A percentile compares a stretch with the other conserved stretches of the same genome.
Evolutionary conservation across 2,888 invertebrate genomes (phyloP).

Genomic region (Lasioglossum villosulum): DNA sequence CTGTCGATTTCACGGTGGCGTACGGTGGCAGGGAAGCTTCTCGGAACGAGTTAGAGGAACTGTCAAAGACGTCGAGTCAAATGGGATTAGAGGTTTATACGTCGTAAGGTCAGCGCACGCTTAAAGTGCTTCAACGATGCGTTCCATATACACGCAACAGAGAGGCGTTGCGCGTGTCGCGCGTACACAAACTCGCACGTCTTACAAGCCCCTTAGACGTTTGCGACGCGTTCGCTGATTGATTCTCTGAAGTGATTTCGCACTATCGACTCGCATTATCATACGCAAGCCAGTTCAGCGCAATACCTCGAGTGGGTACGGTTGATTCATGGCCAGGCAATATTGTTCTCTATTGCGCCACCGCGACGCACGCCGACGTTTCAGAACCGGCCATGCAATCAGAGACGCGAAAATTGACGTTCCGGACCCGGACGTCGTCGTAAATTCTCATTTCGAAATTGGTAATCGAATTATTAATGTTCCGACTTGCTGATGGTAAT

Average conservation of each 20-base stretch:
- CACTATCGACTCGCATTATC: conserved; percentile 68
- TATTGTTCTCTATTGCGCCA: conserved; percentile 65
- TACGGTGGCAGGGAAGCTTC: conserved; percentile 51
- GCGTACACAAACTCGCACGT: conserved; percentile 12
- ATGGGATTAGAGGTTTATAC: conserved; percentile 58
- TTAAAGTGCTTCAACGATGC: conserved; percentile 53
- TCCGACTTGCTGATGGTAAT: background rate
- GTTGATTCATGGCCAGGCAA: conserved; percentile 66
- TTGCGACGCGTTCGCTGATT: conserved; percentile 64
- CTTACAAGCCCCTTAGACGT: conserved; percentile 39
- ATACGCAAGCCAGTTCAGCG: conserved; percentile 50
- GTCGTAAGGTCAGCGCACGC: conserved; percentile 59
- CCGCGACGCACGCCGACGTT: conserved; percentile 50
- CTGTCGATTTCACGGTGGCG: conserved; percentile 46
- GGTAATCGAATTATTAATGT: conserved; percentile 3
- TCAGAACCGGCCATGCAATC: conserved; percentile 44
- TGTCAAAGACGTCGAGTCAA: conserved; percentile 68
- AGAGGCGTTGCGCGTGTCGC: conserved; percentile 18
- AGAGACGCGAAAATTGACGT: conserved; percentile 17
- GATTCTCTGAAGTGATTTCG: conserved; percentile 68
- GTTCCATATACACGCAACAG: background rate
- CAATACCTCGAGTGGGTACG: conserved; percentile 63
- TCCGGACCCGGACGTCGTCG: background rate
- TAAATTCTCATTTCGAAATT: conserved; percentile 5
- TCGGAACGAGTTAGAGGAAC: conserved; percentile 63